Evolutionary conservation across 2,888 invertebrate genomes (phyloP).

Genomic region (Thyatira batis): DNA sequence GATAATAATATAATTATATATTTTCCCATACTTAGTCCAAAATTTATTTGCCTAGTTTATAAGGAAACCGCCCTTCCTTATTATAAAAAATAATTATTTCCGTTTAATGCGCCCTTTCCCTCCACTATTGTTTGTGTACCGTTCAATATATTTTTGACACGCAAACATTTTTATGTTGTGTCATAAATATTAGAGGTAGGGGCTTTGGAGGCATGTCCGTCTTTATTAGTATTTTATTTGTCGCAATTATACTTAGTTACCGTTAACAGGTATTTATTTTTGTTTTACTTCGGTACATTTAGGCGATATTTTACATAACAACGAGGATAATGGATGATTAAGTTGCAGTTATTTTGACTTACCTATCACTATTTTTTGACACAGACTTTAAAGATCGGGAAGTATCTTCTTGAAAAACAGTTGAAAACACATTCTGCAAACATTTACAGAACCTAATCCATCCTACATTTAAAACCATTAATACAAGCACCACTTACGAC

Average conservation of each 20-base stretch:
- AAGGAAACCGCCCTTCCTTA: conserved; percentile 4
- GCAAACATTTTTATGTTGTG: conserved; percentile 11
- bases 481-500: conserved; percentile 1
- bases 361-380: no score
- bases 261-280: no score
- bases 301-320: no score
- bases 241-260: neutral
- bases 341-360: no score
- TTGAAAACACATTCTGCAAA: no score
- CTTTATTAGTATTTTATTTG: conserved; percentile 1
- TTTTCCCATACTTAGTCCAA: neutral
- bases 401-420: no score
- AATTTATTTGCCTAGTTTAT: conserved; percentile 13
- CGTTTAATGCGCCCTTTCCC: conserved; percentile 9
- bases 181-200: conserved; percentile 5
- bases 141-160: conserved; percentile 11
- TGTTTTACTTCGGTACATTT: no score
- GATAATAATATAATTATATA: neutral
- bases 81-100: conserved; percentile 20
- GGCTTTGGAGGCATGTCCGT: neutral
- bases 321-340: no score
- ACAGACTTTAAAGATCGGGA: no score
- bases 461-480: conserved; percentile 1
- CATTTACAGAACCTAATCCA: no score
- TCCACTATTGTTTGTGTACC: conserved; percentile 10